Evolutionary conservation across 2,888 invertebrate genomes (phyloP), one percentile per base, ranked within the genome.

Genomic region (Coleophora deauratella): DNA sequence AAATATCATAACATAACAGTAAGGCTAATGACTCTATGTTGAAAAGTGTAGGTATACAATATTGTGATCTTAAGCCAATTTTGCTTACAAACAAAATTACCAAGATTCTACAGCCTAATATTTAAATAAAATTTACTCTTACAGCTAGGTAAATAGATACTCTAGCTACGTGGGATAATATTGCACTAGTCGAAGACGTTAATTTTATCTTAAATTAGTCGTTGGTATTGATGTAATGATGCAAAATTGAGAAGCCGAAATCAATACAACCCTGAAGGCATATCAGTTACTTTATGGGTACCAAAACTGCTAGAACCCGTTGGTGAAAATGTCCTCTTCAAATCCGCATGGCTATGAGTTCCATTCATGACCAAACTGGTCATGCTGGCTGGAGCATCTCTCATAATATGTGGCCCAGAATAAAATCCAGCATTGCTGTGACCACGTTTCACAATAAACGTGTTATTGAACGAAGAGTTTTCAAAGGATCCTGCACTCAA

Each of bases 251-350:
- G 44, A 21, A 4, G 21, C 6, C 6, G 21, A 21, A 47, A 56
- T 73, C 60, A 92, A 76, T 92, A 92, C 47, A 92, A 74, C 42
- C 92, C 92, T 35, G 92, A 92, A 49, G 91, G 91, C 73, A 91
- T 88, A 64, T 92, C 92, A 4, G 91, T 91, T 9, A 92, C 86
- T 80, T 92, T 92, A 41, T 88, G 87, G 30, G 79, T 66, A 27
- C 89, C 87, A 44, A 72, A 77, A 48, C 56, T 70, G 47, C 65
- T 74, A 3, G 74, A 72, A 11, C 77, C 78, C 44, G 74, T 69
- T 0, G 80, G 79, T 0, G 84, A 81, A 7, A 85, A 49, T 2
- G 76, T 78, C 50, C 81, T 72, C 49, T 86, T 82, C 41, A 82
- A 60, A 55, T 87, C 87, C 12, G 76, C 71, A 36, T 81, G 86